Percentiles rank a stretch among this genome's conserved stretches.
Conservation (phyloP, 2,113 vertebrate species). For the Silurus asotus region DNA sequence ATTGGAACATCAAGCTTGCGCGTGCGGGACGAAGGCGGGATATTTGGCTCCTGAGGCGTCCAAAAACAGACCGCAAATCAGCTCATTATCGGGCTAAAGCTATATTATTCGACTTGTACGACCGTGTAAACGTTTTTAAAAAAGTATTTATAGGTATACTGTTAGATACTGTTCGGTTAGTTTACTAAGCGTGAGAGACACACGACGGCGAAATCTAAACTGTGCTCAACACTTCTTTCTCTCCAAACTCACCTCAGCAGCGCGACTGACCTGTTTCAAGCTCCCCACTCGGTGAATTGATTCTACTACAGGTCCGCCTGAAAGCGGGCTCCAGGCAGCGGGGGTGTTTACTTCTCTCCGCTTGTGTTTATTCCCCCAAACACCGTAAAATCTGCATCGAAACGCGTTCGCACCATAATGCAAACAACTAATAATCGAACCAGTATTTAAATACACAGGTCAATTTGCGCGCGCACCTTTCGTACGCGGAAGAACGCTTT, state of each 20-base stretch:
- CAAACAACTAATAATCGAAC: rapidly evolving
- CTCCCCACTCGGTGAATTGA: conserved; percentile 84
- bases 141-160: background rate
- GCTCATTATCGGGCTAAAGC: background rate
- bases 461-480: background rate
- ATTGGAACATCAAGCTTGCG: background rate
- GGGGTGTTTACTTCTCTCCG: conserved; percentile 54
- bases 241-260: conserved; percentile 77
- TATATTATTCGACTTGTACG: background rate
- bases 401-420: too few species aligned
- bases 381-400: too few species aligned
- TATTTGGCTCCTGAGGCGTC: background rate
- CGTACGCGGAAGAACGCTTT: background rate
- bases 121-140: background rate
- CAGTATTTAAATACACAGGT: background rate
- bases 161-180: background rate
- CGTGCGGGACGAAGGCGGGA: background rate
- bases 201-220: conserved; percentile 54
- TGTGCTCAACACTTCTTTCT: conserved; percentile 69
- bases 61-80: background rate
- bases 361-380: background rate
- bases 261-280: conserved; percentile 80
- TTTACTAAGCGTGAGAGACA: conserved; percentile 36
- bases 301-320: conserved; percentile 81
- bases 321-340: conserved; percentile 60